Evolutionary conservation across 2,888 invertebrate species (phyloP).

Genomic region (Phasia obesa): DNA sequence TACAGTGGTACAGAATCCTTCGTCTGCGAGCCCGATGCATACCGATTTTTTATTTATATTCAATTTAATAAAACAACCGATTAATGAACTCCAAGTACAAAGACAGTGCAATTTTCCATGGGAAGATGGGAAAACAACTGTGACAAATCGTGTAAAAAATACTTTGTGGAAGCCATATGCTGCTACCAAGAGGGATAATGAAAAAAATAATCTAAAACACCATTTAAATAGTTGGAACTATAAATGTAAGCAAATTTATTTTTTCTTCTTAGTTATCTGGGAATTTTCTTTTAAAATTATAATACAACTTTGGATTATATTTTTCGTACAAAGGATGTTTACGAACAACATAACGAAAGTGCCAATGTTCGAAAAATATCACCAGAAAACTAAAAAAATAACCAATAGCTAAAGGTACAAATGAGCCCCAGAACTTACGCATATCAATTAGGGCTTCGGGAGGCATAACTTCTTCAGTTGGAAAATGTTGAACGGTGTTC

Average conservation of each 20-base stretch:
- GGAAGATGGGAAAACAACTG: no score
- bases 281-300: conserved; percentile 76
- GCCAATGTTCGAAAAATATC: conserved; percentile 85
- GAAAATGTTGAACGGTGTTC: conserved; percentile 86
- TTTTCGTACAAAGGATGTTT: conserved; percentile 88
- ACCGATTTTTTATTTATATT: no score
- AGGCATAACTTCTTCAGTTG: conserved; percentile 85
- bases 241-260: neutral
- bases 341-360: conserved; percentile 87
- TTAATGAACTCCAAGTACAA: no score
- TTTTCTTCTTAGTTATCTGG: conserved; percentile 36
- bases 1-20: no score
- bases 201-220: neutral
- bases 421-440: conserved; percentile 89
- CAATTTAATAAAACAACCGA: no score
- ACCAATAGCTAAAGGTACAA: conserved; percentile 88
- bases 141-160: no score
- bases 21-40: no score
- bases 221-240: neutral
- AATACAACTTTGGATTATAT: conserved; percentile 82
- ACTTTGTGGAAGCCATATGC: no score
- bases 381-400: conserved; percentile 85
- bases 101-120: no score
- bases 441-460: conserved; percentile 91
- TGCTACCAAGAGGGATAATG: no score